Conservation (phyloP, 2,113 vertebrate species). For the Dasypus novemcinctus region DNA sequence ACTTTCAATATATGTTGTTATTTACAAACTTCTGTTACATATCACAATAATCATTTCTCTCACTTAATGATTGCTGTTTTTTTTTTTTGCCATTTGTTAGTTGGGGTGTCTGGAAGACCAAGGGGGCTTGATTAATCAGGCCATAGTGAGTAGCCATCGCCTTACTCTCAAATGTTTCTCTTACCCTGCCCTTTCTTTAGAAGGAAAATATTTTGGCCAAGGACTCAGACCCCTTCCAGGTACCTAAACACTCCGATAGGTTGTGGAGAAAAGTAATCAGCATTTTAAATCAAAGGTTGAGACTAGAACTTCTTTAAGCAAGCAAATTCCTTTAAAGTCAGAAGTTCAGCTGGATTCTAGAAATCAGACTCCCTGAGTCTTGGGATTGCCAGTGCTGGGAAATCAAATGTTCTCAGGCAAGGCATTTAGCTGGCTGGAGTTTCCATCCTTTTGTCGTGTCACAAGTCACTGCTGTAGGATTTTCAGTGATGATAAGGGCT, state of each 20-base stretch:
- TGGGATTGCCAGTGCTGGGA: background rate
- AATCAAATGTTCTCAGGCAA: background rate
- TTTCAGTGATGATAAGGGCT: background rate
- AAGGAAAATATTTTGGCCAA: background rate
- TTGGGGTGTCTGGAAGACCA: background rate
- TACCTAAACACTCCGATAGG: background rate
- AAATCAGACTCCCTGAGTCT: background rate
- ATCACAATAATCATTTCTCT: constrained; percentile 9
- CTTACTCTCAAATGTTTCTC: background rate
- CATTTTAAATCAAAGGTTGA: background rate
- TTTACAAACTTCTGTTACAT: background rate
- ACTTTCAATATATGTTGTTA: constrained; percentile 34
- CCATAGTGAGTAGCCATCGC: background rate
- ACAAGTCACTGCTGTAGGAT: background rate
- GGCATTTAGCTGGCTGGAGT: background rate
- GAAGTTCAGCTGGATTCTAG: background rate
- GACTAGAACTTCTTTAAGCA: background rate
- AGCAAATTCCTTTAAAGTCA: background rate
- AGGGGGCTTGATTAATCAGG: background rate
- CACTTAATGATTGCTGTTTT: background rate
- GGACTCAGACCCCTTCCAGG: background rate
- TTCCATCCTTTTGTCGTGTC: background rate
- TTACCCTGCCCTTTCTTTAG: background rate
- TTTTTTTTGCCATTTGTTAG: constrained; percentile 8
- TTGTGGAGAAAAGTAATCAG: background rate